phyloP scores from a whole-genome alignment of 2,113 vertebrate genomes.

The Noturus placidus region DNA sequence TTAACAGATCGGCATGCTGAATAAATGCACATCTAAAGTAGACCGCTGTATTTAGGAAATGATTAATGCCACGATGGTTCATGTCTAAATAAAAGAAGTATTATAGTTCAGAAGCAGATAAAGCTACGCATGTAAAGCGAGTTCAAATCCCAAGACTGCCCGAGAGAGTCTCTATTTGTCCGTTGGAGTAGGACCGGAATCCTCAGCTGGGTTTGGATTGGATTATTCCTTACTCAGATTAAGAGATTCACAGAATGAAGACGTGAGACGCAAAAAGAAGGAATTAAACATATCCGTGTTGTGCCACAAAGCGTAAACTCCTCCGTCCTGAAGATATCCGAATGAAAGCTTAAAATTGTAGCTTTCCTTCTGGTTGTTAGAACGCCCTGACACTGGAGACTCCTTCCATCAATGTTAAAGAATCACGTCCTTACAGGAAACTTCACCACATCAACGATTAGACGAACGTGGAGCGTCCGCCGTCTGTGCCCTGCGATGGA shows the following conservation, averaged over 20 bases:
- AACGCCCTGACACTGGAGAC: neutral
- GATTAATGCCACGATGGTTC: neutral
- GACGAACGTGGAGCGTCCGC: too few species aligned
- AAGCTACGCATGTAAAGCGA: neutral
- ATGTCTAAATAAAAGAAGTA: neutral
- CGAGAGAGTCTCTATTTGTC: neutral
- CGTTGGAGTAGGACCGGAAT: neutral
- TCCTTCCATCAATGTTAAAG: neutral
- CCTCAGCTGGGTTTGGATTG: neutral
- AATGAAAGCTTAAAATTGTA: neutral
- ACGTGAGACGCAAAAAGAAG: neutral
- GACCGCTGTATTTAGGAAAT: neutral
- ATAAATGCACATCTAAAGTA: neutral
- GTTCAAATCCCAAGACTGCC: neutral
- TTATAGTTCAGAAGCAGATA: neutral
- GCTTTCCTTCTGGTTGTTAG: neutral
- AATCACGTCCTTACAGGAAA: neutral
- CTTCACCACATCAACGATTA: neutral
- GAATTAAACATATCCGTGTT: neutral
- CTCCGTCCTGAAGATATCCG: neutral
- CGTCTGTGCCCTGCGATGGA: too few species aligned
- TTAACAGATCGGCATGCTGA: slow-evolving; percentile 5
- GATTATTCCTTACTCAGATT: neutral
- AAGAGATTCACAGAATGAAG: neutral
- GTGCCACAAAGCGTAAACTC: neutral